phyloP scores from a whole-genome alignment of 2,888 invertebrate species.

The Alloplasta piceator region DNA sequence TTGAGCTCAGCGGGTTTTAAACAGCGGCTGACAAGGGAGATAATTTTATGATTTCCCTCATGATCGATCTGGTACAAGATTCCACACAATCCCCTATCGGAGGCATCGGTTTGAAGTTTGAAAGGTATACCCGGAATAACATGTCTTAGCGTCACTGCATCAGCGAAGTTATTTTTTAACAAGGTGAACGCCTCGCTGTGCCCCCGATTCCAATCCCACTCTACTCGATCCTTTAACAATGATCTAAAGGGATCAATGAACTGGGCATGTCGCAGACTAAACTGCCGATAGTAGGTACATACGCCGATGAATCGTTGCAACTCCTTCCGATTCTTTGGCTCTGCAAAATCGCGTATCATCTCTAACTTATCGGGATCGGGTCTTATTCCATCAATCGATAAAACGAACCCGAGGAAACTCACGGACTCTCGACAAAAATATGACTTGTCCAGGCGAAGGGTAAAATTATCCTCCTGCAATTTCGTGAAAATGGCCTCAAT shows the following conservation, averaged over 20 bases:
- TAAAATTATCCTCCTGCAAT: conserved; percentile 51
- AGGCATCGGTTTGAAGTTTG: conserved; percentile 65
- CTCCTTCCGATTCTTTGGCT: conserved; percentile 70
- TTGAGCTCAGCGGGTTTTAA: conserved; percentile 59
- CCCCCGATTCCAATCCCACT: conserved; percentile 59
- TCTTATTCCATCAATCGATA: conserved; percentile 53
- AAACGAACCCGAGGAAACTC: not conserved
- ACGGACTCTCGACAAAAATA: conserved; percentile 65
- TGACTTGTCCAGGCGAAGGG: conserved; percentile 67
- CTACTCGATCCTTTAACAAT: conserved; percentile 53
- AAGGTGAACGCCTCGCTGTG: conserved; percentile 53
- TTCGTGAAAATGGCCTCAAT: conserved; percentile 61
- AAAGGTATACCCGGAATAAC: conserved; percentile 42
- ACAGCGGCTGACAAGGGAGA: conserved; percentile 68
- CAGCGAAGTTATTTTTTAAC: conserved; percentile 60
- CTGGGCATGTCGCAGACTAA: conserved; percentile 44
- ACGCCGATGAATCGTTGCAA: conserved; percentile 68
- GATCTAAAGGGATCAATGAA: conserved; percentile 56
- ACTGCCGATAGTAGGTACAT: conserved; percentile 65
- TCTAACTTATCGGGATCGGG: conserved; percentile 63
- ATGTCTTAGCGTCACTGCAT: conserved; percentile 53
- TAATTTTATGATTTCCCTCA: conserved; percentile 33
- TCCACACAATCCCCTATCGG: conserved; percentile 61
- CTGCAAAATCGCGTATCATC: conserved; percentile 70
- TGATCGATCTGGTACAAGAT: conserved; percentile 60